Base-by-base conservation (phyloP, 1,140 invertebrate species). In the Lepidurus arcticus region DNA sequence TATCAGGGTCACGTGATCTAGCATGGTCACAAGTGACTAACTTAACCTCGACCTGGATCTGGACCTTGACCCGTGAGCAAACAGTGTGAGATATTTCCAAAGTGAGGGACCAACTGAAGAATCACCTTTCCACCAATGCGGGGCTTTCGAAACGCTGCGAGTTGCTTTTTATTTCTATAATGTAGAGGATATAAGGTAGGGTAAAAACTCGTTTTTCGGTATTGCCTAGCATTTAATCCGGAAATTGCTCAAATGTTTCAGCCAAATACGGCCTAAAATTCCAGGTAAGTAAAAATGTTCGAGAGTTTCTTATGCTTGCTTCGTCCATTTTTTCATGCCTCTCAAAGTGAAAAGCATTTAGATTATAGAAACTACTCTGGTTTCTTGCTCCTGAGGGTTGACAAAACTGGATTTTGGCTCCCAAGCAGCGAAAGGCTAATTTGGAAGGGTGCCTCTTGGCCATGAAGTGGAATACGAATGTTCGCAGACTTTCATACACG, bases 21-120 rank as follows among this genome's bases (percentile, higher is more conserved):
- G 16, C 53, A 4, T n/a, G 53, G 6, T 9, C 53, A 65, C 8
- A 65, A 65, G 53, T 21, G 21, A 9, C 53, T 65, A 65, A 65
- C 4, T 65, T 65, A 65, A 65, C 53, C 53, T 65, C n/a, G 53
- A 65, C n/a, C 53, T 65, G 53, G 53, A 65, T 65, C n/a, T 65
- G 53, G 13, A 65, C 53, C 53, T 65, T 65, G 53, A 65, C 53
- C 53, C 21, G 13, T 7, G 6, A 21, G 1, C 21, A 7, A 16
- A 65, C 45, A 65, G n/a, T 21, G 13, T n/a, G 13, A 21, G 16
- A 13, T 65, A 21, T 16, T 9, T 21, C 34, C 34, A 34, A 34
- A 65, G 53, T 65, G 53, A 65, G 53, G 53, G 53, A 65, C 53
- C 6, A 9, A 16, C 53, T 65, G 53, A 65, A 7, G 53, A 65